These are phyloP conservation scores for Python bivittatus DNA, from an alignment of 2,113 vertebrate genomes.

Conservation along the genomic window DNA sequence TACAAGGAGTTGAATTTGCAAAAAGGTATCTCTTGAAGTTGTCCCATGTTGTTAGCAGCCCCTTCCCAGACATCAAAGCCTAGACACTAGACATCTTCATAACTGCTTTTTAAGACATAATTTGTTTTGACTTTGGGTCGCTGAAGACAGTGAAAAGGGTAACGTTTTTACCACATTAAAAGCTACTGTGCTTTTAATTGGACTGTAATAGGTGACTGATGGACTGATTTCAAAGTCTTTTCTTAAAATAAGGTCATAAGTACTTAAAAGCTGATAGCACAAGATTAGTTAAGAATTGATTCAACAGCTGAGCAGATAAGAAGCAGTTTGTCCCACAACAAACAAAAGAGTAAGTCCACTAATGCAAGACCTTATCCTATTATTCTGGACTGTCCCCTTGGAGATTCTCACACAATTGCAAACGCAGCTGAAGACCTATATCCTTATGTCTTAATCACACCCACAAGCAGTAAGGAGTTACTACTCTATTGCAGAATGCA, in stretches of 20 bases:
- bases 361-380: background rate
- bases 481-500: background rate
- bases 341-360: background rate
- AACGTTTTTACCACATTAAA: too few species aligned
- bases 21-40: background rate
- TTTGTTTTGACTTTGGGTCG: background rate
- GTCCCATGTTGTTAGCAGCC: too few species aligned
- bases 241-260: background rate
- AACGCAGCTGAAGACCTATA: background rate
- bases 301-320: background rate
- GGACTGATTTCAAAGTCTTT: background rate
- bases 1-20: background rate
- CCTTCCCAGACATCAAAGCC: background rate
- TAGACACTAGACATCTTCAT: background rate
- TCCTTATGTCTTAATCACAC: background rate
- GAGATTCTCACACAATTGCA: background rate
- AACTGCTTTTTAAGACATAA: background rate
- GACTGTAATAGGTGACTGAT: background rate
- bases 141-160: background rate
- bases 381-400: background rate
- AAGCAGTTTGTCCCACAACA: background rate
- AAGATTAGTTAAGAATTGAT: background rate
- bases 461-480: background rate
- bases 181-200: background rate
- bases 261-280: background rate